Evolutionary conservation across 1,140 invertebrate species (phyloP), one percentile per base, ranked within the genome.

Genomic region (Penaeus indicus): DNA sequence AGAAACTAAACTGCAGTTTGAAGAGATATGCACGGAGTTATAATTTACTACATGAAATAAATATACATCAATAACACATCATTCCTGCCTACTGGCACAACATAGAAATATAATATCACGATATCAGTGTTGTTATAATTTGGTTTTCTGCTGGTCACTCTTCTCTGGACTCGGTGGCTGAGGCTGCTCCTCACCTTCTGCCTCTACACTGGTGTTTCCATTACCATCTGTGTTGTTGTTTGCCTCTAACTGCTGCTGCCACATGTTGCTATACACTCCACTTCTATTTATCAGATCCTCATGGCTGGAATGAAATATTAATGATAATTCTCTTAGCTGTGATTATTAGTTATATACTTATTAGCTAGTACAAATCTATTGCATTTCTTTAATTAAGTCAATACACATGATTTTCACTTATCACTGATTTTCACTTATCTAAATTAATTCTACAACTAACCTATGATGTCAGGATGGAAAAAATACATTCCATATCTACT

Each of bases 261-360:
- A 98, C 97, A 98, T 98, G n/a, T 95, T 94, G 19, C 95, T 94
- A 93, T 98, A 98, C 83, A 95, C 92, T 11, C 96, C 96, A 88
- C 94, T 94, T 32, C 93, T 92, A 0, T 94, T 93, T 87, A 98
- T 93, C 18, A 98, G 93, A 89, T 97, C 95, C 77, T 97, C 96
- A 92, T 98, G 97, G 77, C 96, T 96, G 92, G 72, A 93, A 93
- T 90, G 42, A 80, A n/a, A 47, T 85, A 89, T 32, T 62, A 27
- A 88, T 78, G n/a, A 60, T 72, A 18, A 13, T 81, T 25, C 8
- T 82, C 32, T 75, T 61, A 64, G 54, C 80, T 21, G 38, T 22
- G 67, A 4, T 47, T 60, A 19, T 88, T 62, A n/a, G 2, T 27
- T 78, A 25, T 90, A 82, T 42, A 54, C 32, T 27, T 79, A 64